Evolutionary conservation across 2,888 invertebrate genomes (phyloP), one percentile per base, ranked within the genome.

Genomic region (Amblyjoppa fuscipennis): DNA sequence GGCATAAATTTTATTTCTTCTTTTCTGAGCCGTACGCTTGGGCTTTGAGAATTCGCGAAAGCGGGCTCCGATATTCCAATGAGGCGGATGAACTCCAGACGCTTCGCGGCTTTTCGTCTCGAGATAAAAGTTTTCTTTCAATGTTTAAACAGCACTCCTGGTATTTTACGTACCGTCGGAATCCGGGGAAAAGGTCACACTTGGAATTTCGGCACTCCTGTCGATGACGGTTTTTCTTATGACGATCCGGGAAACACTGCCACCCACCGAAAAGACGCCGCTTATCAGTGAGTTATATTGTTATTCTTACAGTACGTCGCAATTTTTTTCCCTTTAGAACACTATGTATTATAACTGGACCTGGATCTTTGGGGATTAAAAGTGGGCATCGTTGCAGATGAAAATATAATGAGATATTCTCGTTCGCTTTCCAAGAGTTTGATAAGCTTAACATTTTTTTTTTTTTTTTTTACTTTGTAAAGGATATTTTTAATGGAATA

Each of bases 111-210:
- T 45, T 20, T 76, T 64, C 11, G n/a, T 76, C 49, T 3, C 41
- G 64, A 13, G 34, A 76, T 80, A 71, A 85, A 83, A 75, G 34
- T 85, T 81, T 78, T 79, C 70, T 71, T 66, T 83, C 80, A 7
- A 68, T 86, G 83, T 87, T 87, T 84, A 94, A 94, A 79, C 95
- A 97, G 98, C 98, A 71, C 95, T 98, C 71, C 95, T 98, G 89
- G 97, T 98, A 81, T 98, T 98, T 95, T 98, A 98, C 95, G 98
- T 98, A 91, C 98, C 98, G 38, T 97, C 97, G 64, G 98, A 98
- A 93, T 97, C 97, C 3, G 98, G 98, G 0, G 98, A 98, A 93
- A 98, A 98, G 94, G 98, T 98, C 85, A 98, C 98, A 0, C 95
- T 98, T 34, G 98, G 98, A 34, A 98, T 98, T 91, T 97, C 97